Conservation (phyloP, 2,888 invertebrate species). For the Apeira syringaria region DNA sequence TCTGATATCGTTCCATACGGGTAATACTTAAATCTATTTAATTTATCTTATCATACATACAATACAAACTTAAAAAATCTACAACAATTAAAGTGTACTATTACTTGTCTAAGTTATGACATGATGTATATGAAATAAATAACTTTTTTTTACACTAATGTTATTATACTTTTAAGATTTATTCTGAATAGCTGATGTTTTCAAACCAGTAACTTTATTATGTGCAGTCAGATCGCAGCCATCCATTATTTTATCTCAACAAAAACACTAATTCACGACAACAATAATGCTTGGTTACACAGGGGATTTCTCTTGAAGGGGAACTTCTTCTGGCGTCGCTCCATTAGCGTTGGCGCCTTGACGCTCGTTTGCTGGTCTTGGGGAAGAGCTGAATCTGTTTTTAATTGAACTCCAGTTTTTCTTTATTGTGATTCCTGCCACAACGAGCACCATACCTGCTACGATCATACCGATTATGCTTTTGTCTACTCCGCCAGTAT, state of each 20-base stretch:
- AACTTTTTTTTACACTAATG: not conserved
- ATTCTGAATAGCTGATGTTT: conserved; percentile 14
- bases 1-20: conserved; percentile 31
- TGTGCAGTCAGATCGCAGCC: conserved; percentile 70
- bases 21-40: conserved; percentile 10
- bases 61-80: conserved; percentile 29
- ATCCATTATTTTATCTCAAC: conserved; percentile 46
- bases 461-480: conserved; percentile 79
- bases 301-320: conserved; percentile 71
- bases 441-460: conserved; percentile 77
- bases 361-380: conserved; percentile 59
- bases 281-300: conserved; percentile 42
- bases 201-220: conserved; percentile 42
- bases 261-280: conserved; percentile 22
- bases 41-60: conserved; percentile 32
- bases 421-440: conserved; percentile 79
- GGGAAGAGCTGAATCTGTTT: conserved; percentile 64
- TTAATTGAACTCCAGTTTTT: conserved; percentile 82
- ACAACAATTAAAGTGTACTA: conserved; percentile 21
- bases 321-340: conserved; percentile 68
- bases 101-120: not conserved
- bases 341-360: conserved; percentile 54
- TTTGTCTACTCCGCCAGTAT: conserved; percentile 78
- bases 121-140: conserved; percentile 2
- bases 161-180: conserved; percentile 8